A percentile compares a stretch with the other conserved stretches of the same genome.
These are phyloP conservation scores for Drosophila pegasa DNA, from an alignment of 2,888 invertebrate species.

Conservation along the genomic window DNA sequence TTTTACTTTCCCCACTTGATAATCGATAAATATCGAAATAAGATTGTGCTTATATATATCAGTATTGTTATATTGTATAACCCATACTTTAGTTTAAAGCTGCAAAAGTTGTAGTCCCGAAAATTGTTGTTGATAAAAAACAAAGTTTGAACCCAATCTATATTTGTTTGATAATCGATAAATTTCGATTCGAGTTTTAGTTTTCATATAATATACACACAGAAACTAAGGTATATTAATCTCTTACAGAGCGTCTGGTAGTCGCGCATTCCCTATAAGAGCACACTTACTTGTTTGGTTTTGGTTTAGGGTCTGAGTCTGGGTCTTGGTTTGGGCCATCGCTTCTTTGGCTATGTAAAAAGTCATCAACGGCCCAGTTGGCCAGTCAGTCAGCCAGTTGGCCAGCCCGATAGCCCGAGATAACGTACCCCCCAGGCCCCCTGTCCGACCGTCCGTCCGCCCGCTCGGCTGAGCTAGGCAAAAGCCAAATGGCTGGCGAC, in stretches of 20 bases:
- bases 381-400: slow-evolving; percentile 45
- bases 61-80: too few species aligned
- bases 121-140: too few species aligned
- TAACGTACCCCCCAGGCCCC: slow-evolving; percentile 17
- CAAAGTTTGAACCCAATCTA: too few species aligned
- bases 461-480: slow-evolving; percentile 56
- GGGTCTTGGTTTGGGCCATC: slow-evolving; percentile 39
- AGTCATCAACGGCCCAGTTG: slow-evolving; percentile 70
- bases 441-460: slow-evolving; percentile 6
- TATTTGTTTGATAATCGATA: too few species aligned
- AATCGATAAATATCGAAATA: not conserved
- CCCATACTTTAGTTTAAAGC: too few species aligned
- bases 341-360: slow-evolving; percentile 73
- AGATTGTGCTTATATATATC: too few species aligned
- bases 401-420: slow-evolving; percentile 47
- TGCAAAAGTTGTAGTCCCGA: too few species aligned
- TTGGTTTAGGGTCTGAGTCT: slow-evolving; percentile 31
- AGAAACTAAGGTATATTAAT: too few species aligned
- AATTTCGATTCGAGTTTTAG: too few species aligned
- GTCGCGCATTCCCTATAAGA: not conserved
- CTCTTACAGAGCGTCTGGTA: not conserved
- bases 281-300: slow-evolving; percentile 10
- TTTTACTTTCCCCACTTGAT: too few species aligned
- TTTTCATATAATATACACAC: too few species aligned
- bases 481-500: slow-evolving; percentile 66